Evolutionary conservation across 2,888 invertebrate genomes (phyloP), one percentile per base, ranked within the genome.

Genomic region (Ophraella communa): DNA sequence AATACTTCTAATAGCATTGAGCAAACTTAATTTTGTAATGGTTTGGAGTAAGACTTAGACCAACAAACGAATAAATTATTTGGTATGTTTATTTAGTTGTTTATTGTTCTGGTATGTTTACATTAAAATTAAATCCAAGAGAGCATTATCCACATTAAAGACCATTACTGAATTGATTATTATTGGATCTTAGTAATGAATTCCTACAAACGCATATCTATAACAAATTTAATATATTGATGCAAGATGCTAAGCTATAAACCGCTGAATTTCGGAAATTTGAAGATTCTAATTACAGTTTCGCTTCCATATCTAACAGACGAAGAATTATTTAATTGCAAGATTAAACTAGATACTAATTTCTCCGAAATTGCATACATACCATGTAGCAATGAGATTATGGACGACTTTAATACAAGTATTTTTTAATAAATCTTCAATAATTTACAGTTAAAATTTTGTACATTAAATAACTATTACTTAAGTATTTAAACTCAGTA

Each of bases 181-280:
- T 42, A 42, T 17, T 42, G 21, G 23, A 47, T 39, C 7, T 1
- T 2, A 39, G 17, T 39, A 17, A 39, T 39, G 14, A 39, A 39
- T 39, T 39, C 39, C 14, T 51, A 27, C 17, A 8, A 14, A 49
- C 17, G 17, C 27, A 17, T 27, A 24, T n/a, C n/a, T n/a, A n/a
- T 49, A 17, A 24, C 14, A 24, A 51, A 51, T 51, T 51, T 27
- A 24, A 51, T 51, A 7, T 27, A 51, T 51, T 51, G 49, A 51
- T 27, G 17, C 8, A 51, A 51, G 49, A 49, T 49, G 14, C n/a
- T 11, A n/a, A n/a, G 24, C 11, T 49, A 20, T 20, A 49, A 49
- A n/a, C 24, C 24, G 49, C 24, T 49, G 11, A n/a, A 14, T n/a
- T 20, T 23, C 49, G 14, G 49, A 11, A 23, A 23, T 49, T 49